These are phyloP conservation scores for Charina bottae DNA, from an alignment of 2,113 vertebrate genomes.

Conservation along the genomic window DNA sequence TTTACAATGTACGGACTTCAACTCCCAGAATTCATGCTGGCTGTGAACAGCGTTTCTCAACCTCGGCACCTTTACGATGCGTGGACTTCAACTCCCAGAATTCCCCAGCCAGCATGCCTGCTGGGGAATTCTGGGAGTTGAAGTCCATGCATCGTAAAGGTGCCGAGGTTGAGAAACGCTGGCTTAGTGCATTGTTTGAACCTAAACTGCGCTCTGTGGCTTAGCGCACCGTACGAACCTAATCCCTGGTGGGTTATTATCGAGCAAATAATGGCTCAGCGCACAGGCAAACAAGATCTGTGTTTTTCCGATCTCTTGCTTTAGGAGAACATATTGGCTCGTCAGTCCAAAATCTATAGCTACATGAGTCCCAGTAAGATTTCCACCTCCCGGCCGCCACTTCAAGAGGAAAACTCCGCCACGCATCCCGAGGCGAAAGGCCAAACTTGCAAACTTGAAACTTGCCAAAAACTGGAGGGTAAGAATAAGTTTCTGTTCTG, in stretches of 20 bases:
- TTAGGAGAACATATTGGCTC: slow-evolving; percentile 79
- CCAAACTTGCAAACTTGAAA: slow-evolving; percentile 71
- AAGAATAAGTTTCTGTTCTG: slow-evolving; percentile 35
- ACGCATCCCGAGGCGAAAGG: slow-evolving; percentile 82
- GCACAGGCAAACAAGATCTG: neutral
- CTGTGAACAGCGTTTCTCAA: neutral
- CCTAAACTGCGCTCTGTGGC: no score
- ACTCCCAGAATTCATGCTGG: neutral
- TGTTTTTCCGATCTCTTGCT: slow-evolving; percentile 56
- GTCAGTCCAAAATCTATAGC: slow-evolving; percentile 77
- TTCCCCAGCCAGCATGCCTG: neutral
- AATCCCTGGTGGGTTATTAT: neutral
- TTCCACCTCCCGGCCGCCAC: slow-evolving; percentile 78
- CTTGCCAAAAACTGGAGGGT: slow-evolving; percentile 79
- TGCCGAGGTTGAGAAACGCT: neutral
- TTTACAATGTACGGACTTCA: neutral
- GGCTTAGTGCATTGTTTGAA: neutral
- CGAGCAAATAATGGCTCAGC: neutral
- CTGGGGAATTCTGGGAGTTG: neutral
- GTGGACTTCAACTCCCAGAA: neutral
- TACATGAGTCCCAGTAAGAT: slow-evolving; percentile 80
- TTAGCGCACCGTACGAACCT: no score
- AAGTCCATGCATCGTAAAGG: neutral
- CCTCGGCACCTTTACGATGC: no score
- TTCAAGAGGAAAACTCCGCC: slow-evolving; percentile 85